Evolutionary conservation across 2,113 vertebrate species (phyloP).

Genomic region (Carettochelys insculpta): DNA sequence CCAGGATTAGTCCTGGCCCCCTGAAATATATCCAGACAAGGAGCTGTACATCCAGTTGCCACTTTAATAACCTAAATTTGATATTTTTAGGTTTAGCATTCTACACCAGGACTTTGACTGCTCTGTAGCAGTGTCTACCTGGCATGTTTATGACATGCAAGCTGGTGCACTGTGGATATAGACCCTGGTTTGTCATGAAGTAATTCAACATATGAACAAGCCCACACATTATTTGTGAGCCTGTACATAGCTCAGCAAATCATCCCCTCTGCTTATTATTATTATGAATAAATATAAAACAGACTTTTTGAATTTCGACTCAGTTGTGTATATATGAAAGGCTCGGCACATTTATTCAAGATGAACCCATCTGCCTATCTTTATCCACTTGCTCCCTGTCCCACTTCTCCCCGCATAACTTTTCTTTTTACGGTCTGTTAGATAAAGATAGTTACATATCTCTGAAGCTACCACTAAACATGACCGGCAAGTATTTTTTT

Average conservation of each 20-base stretch:
- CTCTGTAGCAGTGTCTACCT: neutral
- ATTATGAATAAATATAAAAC: neutral
- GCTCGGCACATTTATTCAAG: neutral
- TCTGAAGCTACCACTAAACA: neutral
- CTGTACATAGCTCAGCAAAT: neutral
- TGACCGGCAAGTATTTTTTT: neutral
- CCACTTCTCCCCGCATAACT: neutral
- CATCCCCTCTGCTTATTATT: neutral
- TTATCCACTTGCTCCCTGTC: neutral
- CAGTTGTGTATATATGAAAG: neutral
- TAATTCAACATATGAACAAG: neutral
- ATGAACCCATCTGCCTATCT: neutral
- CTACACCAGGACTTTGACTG: neutral
- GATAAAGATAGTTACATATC: neutral
- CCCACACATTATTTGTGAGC: neutral
- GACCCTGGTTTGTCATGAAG: neutral
- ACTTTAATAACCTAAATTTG: neutral
- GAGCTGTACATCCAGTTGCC: neutral
- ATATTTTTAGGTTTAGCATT: neutral
- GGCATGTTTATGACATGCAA: neutral
- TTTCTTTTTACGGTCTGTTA: neutral
- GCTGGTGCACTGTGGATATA: neutral
- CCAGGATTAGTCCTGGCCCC: neutral
- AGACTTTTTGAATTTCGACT: neutral
- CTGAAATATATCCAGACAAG: neutral